A percentile compares a stretch with the other conserved stretches of the same genome.
These are phyloP conservation scores for Heterocephalus glaber DNA, from an alignment of 2,113 vertebrate species.

Conservation along the genomic window DNA sequence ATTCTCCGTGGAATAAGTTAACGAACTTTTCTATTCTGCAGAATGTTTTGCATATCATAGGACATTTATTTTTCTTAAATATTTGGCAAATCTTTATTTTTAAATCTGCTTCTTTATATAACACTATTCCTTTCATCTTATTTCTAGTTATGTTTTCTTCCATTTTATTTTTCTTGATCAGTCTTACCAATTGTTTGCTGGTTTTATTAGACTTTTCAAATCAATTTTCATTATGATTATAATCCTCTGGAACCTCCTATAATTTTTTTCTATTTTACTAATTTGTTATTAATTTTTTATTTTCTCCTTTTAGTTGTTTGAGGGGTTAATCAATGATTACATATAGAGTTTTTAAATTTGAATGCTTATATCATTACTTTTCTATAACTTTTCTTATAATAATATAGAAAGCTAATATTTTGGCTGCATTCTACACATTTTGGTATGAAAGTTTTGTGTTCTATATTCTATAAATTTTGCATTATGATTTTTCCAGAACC, in stretches of 20 bases:
- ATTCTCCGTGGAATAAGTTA: not conserved
- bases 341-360: not conserved
- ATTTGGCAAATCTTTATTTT: not conserved
- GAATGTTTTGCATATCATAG: not conserved
- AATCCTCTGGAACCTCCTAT: not conserved
- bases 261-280: not conserved
- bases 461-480: not conserved
- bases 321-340: not conserved
- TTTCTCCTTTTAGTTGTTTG: not conserved
- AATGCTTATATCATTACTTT: not conserved
- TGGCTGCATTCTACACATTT: not conserved
- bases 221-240: not conserved
- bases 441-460: not conserved
- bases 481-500: not conserved
- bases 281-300: not conserved
- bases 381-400: not conserved
- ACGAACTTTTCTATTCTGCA: not conserved
- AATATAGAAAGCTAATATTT: not conserved
- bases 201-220: not conserved
- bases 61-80: not conserved
- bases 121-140: not conserved
- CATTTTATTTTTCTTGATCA: not conserved
- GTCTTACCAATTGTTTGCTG: not conserved
- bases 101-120: not conserved
- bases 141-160: not conserved